Evolutionary conservation across 2,113 vertebrate species (phyloP), one percentile per base, ranked within the genome.

Genomic region (Nannospalax galili): DNA sequence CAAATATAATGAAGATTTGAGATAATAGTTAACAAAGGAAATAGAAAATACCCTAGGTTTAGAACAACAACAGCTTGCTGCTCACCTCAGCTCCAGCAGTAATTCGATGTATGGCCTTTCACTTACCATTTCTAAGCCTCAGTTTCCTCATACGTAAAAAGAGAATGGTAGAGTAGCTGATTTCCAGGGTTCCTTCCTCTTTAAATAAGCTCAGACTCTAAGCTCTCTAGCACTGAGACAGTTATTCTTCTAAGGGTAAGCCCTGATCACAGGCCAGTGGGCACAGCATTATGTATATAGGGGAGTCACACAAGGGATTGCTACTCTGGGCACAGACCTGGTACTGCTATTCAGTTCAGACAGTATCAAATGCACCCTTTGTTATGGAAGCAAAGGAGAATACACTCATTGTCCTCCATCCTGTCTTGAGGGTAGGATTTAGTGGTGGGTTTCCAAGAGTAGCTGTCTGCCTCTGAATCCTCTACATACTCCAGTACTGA

Each of bases 1-100:
- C 15, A 32, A 92, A 70, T 86, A 96, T 95, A 96, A 94, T 91
- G 93, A 97, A 95, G 93, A 96, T 86, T 89, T 91, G 82, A 64
- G 79, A 91, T 95, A 92, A 89, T 26, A 94, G 73, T 56, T 52
- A 95, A 95, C 94, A 75, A 93, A 91, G 74, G 40, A 70, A 92
- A 86, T 2, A 85, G 77, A 94, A 96, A 92, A 92, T 87, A 75
- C 32, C 81, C 64, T 42, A 65, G 69, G 52, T 73, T 93, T 32
- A 84, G 70, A 95, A 35, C 5, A 88, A 52, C 32, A 45, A 93
- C 56, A 91, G 52, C 45, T 80, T 73, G n/a, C 22, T 94, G 37
- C 58, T 94, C 78, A 80, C 69, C 74, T 67, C 42, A 56, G 88
- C 62, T 95, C 85, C 88, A 16, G 70, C n/a, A 90, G 58, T 90